A percentile compares a stretch with the other conserved stretches of the same genome.
phyloP scores from a whole-genome alignment of 30 jellyfish, hydroid and myxozoan genomes.

The Aurelia aurita region DNA sequence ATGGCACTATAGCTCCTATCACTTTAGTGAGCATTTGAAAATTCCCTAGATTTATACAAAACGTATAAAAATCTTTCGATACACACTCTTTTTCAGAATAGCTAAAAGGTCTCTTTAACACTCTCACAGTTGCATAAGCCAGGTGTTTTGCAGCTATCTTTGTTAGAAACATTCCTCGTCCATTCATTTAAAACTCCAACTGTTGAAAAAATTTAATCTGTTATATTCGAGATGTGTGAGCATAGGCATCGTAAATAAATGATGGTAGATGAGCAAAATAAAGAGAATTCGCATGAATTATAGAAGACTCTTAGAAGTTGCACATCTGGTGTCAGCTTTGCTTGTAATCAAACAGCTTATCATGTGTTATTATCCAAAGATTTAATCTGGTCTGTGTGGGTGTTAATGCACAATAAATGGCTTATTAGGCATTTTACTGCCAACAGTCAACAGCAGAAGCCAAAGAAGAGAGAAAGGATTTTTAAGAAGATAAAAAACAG shows the following conservation, averaged over 20 bases:
- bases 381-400: slow-evolving; percentile 73
- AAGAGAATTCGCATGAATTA: slow-evolving; percentile 43
- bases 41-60: too few relatives aligned
- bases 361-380: slow-evolving; percentile 23
- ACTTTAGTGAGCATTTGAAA: too few relatives aligned
- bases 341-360: slow-evolving; percentile 26
- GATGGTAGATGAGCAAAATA: slow-evolving; percentile 24
- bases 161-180: neutral
- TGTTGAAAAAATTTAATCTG: slow-evolving; percentile 18
- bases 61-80: too few relatives aligned
- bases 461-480: neutral
- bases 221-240: slow-evolving; percentile 6
- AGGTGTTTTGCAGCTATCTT: neutral
- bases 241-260: slow-evolving; percentile 6
- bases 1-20: too few relatives aligned
- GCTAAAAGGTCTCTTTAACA: too few relatives aligned
- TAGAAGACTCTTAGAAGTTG: slow-evolving; percentile 28
- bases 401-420: slow-evolving; percentile 34
- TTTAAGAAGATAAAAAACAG: neutral
- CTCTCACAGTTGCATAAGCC: neutral
- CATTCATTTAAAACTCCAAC: neutral
- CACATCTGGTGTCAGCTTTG: slow-evolving; percentile 81
- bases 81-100: too few relatives aligned
- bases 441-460: slow-evolving; percentile 3
- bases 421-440: slow-evolving; percentile 28